Conservation (phyloP, 2,888 invertebrate genomes). For the Cepaea hortensis region DNA sequence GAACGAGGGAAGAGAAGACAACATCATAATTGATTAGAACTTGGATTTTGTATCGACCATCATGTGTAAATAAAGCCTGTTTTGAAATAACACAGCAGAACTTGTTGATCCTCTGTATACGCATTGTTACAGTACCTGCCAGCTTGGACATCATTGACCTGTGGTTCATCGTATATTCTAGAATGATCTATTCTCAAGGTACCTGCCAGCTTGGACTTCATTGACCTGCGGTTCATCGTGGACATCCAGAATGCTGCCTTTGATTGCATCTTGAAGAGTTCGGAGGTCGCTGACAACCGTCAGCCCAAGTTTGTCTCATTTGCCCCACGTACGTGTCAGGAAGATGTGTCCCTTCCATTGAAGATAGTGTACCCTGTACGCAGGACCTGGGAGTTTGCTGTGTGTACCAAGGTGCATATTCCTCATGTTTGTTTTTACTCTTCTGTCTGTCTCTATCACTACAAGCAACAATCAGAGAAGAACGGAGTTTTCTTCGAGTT, state of each 20-base stretch:
- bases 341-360: constrained; percentile 16
- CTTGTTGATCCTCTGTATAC: too few relatives aligned
- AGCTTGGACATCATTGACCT: constrained; percentile 45
- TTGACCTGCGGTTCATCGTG: constrained; percentile 44
- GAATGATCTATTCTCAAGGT: neutral
- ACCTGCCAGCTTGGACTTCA: constrained; percentile 39
- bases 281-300: neutral
- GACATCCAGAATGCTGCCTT: constrained; percentile 43
- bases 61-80: too few relatives aligned
- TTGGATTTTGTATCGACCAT: too few relatives aligned
- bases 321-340: constrained; percentile 24
- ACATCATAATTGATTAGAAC: too few relatives aligned
- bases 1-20: too few relatives aligned
- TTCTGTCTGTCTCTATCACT: too few relatives aligned
- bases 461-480: too few relatives aligned
- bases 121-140: constrained; percentile 31
- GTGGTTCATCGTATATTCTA: constrained; percentile 17
- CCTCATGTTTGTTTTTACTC: neutral
- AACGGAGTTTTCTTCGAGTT: too few relatives aligned
- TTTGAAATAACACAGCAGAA: neutral
- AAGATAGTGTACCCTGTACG: constrained; percentile 35
- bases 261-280: constrained; percentile 17
- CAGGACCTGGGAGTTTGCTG: constrained; percentile 44
- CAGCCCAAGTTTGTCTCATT: constrained; percentile 24
- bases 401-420: constrained; percentile 43